These are phyloP conservation scores for Whitmania pigra DNA, from an alignment of 1,140 invertebrate genomes.

Conservation along the genomic window DNA sequence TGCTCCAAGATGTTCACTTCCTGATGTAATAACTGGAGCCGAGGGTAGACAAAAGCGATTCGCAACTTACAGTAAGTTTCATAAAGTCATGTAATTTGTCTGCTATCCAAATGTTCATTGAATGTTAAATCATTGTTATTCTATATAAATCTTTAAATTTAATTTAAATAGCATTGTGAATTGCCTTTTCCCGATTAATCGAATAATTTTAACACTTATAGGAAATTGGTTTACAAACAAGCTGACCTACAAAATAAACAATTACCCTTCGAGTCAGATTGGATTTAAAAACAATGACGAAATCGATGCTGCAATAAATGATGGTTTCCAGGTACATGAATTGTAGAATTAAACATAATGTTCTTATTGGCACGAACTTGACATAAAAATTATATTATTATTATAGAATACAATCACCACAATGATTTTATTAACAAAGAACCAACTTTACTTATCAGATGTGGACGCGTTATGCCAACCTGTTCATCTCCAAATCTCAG, in stretches of 20 bases:
- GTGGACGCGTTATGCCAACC: not conserved
- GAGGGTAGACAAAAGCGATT: no score
- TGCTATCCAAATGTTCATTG: no score
- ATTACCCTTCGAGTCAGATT: not conserved
- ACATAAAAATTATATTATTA: not conserved
- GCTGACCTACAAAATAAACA: not conserved
- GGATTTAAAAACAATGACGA: not conserved
- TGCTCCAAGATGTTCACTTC: not conserved
- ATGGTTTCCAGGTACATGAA: not conserved
- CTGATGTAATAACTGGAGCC: not conserved
- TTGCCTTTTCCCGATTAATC: no score
- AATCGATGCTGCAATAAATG: not conserved
- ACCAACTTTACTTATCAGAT: not conserved
- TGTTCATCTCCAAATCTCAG: conserved; percentile 20
- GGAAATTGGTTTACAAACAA: not conserved
- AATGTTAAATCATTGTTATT: no score
- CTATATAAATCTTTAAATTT: not conserved
- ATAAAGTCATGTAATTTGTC: no score
- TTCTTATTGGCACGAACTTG: not conserved
- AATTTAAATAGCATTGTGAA: no score
- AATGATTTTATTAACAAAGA: not conserved
- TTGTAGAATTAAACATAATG: not conserved
- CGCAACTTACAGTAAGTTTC: no score
- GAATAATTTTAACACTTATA: not conserved
- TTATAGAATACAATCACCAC: not conserved